Evolutionary conservation across 1,140 invertebrate species (phyloP).

Genomic region (Phortica variegata): DNA sequence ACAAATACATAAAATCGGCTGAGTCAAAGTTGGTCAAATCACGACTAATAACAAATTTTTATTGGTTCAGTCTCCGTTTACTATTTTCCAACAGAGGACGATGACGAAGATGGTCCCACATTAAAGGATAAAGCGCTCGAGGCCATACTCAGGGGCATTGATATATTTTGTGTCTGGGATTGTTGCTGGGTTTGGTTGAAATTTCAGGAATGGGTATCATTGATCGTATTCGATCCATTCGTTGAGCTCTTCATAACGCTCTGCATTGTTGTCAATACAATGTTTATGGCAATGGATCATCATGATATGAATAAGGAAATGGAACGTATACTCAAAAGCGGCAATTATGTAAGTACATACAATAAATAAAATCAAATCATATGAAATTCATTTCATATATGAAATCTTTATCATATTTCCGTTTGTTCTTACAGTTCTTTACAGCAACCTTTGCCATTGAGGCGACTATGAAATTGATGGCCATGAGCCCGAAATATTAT

Average conservation of each 20-base stretch:
- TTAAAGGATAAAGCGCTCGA: constrained; percentile 82
- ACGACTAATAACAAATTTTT: constrained; percentile 65
- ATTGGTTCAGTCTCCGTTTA: constrained; percentile 82
- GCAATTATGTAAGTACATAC: constrained; percentile 85
- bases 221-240: constrained; percentile 96
- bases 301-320: constrained; percentile 89
- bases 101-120: constrained; percentile 86
- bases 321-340: constrained; percentile 81
- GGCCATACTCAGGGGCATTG: constrained; percentile 75
- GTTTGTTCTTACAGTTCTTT: constrained; percentile 78
- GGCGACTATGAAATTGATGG: constrained; percentile 92
- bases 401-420: constrained; percentile 43
- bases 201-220: constrained; percentile 84
- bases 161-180: constrained; percentile 96
- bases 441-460: constrained; percentile 97
- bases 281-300: constrained; percentile 97
- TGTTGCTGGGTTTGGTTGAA: constrained; percentile 90
- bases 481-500: constrained; percentile 95
- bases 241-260: constrained; percentile 97
- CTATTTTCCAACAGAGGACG: constrained; percentile 86
- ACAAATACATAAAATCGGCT: constrained; percentile 61
- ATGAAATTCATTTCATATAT: too few relatives aligned
- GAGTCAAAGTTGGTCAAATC: constrained; percentile 62
- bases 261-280: constrained; percentile 96
- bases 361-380: background rate